phyloP scores from a whole-genome alignment of 2,113 vertebrate species.

The Trochalopteron elliotii region DNA sequence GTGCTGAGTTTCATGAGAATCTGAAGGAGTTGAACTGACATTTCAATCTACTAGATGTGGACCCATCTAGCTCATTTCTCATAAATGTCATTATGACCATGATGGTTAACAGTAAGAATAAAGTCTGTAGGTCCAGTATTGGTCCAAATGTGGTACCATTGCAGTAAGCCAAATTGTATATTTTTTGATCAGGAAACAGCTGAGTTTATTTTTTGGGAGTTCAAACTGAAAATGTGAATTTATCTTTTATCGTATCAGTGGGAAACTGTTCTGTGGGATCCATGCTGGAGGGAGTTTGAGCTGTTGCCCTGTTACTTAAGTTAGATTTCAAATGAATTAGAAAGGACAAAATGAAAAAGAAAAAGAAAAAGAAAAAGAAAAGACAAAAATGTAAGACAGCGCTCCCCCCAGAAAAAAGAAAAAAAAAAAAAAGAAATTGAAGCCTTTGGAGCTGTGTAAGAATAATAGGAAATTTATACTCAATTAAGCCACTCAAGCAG shows the following conservation, averaged over 20 bases:
- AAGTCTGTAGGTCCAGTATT: neutral
- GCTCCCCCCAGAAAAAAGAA: neutral
- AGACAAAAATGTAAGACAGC: neutral
- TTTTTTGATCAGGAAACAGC: neutral
- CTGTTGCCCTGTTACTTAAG: neutral
- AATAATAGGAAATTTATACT: slow-evolving; percentile 67
- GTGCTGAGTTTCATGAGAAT: neutral
- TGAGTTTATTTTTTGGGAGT: neutral
- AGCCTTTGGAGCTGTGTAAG: slow-evolving; percentile 45
- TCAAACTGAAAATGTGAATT: neutral
- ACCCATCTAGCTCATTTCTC: neutral
- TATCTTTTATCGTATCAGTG: neutral
- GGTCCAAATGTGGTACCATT: neutral
- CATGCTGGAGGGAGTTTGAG: neutral
- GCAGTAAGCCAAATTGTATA: neutral
- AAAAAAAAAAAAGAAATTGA: slow-evolving; percentile 1
- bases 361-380: neutral
- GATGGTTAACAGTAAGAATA: neutral
- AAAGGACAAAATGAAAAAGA: neutral
- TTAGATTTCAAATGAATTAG: neutral
- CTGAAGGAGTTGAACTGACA: neutral
- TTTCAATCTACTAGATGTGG: neutral
- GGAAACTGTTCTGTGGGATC: neutral
- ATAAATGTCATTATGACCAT: neutral
- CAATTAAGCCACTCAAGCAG: slow-evolving; percentile 65